Conservation (phyloP, 2,797 vertebrate genomes). For the Argyrosomus regius region DNA sequence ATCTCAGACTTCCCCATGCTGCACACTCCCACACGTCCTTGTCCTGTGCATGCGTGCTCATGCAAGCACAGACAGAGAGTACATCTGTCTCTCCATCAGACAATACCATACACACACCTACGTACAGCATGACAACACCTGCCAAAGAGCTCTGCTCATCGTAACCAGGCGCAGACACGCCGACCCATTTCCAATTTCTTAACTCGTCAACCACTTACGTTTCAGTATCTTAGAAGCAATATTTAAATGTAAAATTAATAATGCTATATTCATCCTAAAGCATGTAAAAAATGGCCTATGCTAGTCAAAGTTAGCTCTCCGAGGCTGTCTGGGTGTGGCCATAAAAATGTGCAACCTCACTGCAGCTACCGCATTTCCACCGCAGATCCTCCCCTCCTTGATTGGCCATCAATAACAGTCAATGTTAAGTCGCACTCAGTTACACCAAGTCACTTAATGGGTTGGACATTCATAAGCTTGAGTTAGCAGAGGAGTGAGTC, state of each 20-base stretch:
- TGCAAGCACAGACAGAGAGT: constrained; percentile 54
- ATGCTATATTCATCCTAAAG: neutral
- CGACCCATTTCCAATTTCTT: neutral
- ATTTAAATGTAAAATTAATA: neutral
- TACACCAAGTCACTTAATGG: constrained; percentile 32
- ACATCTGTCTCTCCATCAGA: constrained; percentile 56
- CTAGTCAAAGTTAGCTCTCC: constrained; percentile 45
- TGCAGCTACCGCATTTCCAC: constrained; percentile 80
- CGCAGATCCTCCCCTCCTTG: constrained; percentile 72
- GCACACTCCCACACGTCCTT: constrained; percentile 37
- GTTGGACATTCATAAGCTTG: constrained; percentile 39
- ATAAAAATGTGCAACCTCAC: constrained; percentile 79
- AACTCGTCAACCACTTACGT: constrained; percentile 11
- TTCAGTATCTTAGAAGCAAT: neutral
- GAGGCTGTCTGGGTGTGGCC: constrained; percentile 75
- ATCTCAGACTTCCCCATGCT: constrained; percentile 35
- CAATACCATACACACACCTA: constrained; percentile 48
- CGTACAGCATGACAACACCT: constrained; percentile 42
- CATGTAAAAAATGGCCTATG: neutral
- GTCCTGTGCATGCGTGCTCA: constrained; percentile 38
- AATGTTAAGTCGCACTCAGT: constrained; percentile 55
- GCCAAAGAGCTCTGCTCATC: constrained; percentile 25
- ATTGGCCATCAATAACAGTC: constrained; percentile 71
- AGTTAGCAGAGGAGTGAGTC: constrained; percentile 54
- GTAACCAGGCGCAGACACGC: constrained; percentile 30